phyloP scores from a whole-genome alignment of 2,797 vertebrate species.

The Haliaeetus albicilla region DNA sequence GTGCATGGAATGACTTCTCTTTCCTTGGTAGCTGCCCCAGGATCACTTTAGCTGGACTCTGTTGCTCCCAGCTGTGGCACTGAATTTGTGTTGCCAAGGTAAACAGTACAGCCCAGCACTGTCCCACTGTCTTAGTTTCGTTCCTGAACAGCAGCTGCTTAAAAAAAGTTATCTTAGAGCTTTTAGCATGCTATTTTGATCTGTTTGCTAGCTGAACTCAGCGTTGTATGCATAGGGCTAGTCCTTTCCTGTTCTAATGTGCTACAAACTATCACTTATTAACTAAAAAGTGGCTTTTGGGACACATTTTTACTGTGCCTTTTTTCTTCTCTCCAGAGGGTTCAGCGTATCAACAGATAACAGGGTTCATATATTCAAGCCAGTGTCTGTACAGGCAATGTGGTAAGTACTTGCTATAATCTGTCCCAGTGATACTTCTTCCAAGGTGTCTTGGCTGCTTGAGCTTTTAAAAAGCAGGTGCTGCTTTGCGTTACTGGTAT shows the following conservation, averaged over 20 bases:
- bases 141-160: constrained; percentile 41
- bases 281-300: not conserved
- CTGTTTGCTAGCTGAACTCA: constrained; percentile 28
- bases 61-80: constrained; percentile 51
- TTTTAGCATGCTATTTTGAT: constrained; percentile 42
- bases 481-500: not conserved
- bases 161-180: constrained; percentile 30
- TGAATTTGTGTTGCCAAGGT: constrained; percentile 64
- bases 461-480: not conserved
- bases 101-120: constrained; percentile 49
- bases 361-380: constrained; percentile 97
- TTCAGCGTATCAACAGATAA: constrained; percentile 96
- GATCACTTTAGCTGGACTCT: constrained; percentile 57
- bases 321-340: constrained; percentile 76
- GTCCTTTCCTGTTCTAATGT: not conserved
- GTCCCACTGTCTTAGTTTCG: not conserved
- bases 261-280: constrained; percentile 1
- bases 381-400: constrained; percentile 98
- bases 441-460: not conserved
- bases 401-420: constrained; percentile 81
- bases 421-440: not conserved
- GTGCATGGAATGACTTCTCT: constrained; percentile 48
- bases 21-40: constrained; percentile 55
- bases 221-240: constrained; percentile 12
- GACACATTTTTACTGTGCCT: constrained; percentile 3